phyloP scores from a whole-genome alignment of 2,888 invertebrate genomes.

The Mechanitis messenoides region DNA sequence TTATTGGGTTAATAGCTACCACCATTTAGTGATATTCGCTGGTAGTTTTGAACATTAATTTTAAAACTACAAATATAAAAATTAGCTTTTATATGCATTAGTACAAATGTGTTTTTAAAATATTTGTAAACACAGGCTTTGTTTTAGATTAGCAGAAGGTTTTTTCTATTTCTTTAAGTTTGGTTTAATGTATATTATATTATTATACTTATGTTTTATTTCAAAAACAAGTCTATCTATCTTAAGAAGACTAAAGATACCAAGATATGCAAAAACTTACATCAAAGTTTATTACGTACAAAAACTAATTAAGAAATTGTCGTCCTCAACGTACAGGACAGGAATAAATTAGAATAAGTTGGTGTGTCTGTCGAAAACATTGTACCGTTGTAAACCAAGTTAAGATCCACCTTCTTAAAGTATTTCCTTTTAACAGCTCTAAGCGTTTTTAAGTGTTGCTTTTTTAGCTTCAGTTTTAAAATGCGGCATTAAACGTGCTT shows the following conservation, averaged over 20 bases:
- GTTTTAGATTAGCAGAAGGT: no score
- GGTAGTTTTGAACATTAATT: not conserved
- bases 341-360: constrained; percentile 1
- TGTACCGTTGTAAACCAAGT: constrained; percentile 3
- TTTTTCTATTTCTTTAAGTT: no score
- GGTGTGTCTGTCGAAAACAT: not conserved
- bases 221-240: not conserved
- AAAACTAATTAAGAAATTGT: constrained; percentile 3
- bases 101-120: no score
- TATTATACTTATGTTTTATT: no score
- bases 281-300: not conserved
- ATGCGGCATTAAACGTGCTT: not conserved
- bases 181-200: no score
- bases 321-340: not conserved
- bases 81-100: no score
- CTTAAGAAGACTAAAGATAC: not conserved
- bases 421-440: constrained; percentile 6
- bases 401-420: constrained; percentile 6
- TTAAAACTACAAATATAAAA: not conserved
- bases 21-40: not conserved
- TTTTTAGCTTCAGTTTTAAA: constrained; percentile 3
- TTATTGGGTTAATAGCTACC: not conserved
- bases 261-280: not conserved
- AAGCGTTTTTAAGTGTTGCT: constrained; percentile 5
- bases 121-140: no score